These are phyloP conservation scores for Myocastor coypus DNA, from an alignment of 2,113 vertebrate genomes.

Conservation along the genomic window DNA sequence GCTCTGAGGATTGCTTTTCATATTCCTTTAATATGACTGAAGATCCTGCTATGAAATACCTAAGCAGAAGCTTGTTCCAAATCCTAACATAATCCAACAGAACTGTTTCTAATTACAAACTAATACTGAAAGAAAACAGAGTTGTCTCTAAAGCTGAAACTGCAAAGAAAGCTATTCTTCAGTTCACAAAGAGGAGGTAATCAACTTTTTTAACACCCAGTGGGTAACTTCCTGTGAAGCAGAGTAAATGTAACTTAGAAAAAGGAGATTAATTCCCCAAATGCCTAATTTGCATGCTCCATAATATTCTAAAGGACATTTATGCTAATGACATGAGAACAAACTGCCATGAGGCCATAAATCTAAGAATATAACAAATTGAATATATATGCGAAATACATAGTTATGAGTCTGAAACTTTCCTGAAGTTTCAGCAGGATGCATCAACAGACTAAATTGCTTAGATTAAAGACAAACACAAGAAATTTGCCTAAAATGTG, in stretches of 20 bases:
- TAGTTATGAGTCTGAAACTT: conserved; percentile 23
- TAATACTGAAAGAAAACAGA: background rate
- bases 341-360: background rate
- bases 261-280: conserved; percentile 25
- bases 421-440: background rate
- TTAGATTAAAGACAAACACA: conserved; percentile 27
- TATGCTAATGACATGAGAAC: background rate
- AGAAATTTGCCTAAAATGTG: background rate
- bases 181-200: background rate
- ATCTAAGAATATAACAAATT: background rate
- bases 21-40: background rate
- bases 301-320: background rate
- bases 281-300: background rate
- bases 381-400: background rate
- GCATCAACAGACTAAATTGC: background rate
- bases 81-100: background rate
- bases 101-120: background rate
- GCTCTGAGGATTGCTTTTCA: background rate
- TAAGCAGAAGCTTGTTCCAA: background rate
- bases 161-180: background rate
- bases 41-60: conserved; percentile 25
- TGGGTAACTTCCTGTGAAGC: background rate
- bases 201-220: conserved; percentile 8
- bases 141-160: background rate
- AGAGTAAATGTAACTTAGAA: background rate